A percentile compares a stretch with the other conserved stretches of the same genome.
These are phyloP conservation scores for Neomorphus geoffroyi DNA, from an alignment of 2,797 vertebrate genomes.

Conservation along the genomic window DNA sequence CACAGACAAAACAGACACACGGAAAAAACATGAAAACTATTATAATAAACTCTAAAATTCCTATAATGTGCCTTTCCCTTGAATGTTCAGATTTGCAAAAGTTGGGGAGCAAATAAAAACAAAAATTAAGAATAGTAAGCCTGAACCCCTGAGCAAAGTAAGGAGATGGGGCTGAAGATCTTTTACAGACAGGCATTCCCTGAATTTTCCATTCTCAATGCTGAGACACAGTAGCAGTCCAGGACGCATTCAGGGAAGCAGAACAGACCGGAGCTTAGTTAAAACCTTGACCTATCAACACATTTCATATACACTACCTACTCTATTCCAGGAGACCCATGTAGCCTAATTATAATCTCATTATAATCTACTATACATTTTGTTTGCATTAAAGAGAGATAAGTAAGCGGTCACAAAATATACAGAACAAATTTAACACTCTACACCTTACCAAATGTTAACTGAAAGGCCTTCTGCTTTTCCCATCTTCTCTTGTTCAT, in stretches of 20 bases:
- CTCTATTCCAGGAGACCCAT: not conserved
- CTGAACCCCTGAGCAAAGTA: not conserved
- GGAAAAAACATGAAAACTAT: not conserved
- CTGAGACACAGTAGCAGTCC: fast-evolving
- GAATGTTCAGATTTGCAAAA: not conserved
- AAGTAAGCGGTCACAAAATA: not conserved
- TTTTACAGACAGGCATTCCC: no score
- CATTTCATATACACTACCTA: not conserved
- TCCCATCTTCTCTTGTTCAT: not conserved
- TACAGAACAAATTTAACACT: not conserved
- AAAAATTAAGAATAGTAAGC: not conserved
- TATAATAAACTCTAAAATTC: not conserved
- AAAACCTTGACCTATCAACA: not conserved
- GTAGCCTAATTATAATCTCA: not conserved
- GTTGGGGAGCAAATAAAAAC: not conserved
- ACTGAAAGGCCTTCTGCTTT: not conserved
- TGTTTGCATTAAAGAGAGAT: not conserved
- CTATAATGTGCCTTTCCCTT: not conserved
- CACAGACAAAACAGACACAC: not conserved
- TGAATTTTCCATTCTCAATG: not conserved
- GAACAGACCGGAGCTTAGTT: not conserved
- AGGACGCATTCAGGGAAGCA: not conserved
- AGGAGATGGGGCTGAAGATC: not conserved
- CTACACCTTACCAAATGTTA: not conserved
- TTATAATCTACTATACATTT: not conserved